These are phyloP conservation scores for Tachina lurida DNA, from an alignment of 2,888 invertebrate species.

Conservation along the genomic window DNA sequence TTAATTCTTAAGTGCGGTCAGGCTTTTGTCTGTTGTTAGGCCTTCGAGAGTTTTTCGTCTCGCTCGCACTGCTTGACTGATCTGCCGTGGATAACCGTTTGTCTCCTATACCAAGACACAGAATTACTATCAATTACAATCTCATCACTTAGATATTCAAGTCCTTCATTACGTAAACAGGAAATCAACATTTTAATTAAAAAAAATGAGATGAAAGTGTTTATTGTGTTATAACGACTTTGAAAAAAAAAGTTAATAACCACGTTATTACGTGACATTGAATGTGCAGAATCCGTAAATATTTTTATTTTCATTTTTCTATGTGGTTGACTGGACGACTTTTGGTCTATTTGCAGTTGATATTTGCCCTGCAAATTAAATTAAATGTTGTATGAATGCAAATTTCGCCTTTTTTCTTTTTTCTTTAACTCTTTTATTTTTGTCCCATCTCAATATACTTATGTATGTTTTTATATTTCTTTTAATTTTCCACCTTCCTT, in stretches of 20 bases:
- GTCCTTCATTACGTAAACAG: background rate
- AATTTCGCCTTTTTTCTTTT: constrained; percentile 3
- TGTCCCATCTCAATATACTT: background rate
- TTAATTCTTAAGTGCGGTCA: no score
- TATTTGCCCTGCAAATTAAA: constrained; percentile 62
- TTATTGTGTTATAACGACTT: background rate
- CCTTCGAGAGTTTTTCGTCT: no score
- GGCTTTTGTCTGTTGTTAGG: no score
- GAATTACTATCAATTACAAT: no score
- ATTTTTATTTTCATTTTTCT: constrained; percentile 27
- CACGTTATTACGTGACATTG: background rate
- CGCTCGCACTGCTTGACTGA: no score
- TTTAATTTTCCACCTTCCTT: constrained; percentile 10
- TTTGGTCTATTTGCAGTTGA: constrained; percentile 30
- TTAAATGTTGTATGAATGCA: constrained; percentile 56
- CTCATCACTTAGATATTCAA: background rate
- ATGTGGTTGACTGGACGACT: background rate
- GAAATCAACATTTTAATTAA: background rate
- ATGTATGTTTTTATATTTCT: constrained; percentile 4
- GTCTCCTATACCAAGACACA: no score
- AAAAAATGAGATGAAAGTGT: background rate
- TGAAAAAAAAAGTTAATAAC: background rate
- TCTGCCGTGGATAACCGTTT: no score
- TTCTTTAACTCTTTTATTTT: background rate
- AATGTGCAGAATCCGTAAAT: background rate